phyloP scores from a whole-genome alignment of 2,797 vertebrate species.

The Micrastur ruficollis region DNA sequence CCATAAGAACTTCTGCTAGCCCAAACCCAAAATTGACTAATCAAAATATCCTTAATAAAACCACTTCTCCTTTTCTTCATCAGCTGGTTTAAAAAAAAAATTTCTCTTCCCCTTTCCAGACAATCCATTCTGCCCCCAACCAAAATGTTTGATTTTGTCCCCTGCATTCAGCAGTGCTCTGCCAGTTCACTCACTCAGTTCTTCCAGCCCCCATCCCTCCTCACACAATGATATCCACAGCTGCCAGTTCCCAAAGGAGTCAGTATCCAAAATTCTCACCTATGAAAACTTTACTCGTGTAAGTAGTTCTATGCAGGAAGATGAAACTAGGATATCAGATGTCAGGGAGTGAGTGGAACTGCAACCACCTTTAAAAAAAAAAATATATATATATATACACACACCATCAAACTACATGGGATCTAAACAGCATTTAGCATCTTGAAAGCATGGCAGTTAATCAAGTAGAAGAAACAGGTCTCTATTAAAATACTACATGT shows the following conservation, averaged over 20 bases:
- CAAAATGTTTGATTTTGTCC: background rate
- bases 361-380: slow-evolving; percentile 1
- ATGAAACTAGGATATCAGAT: background rate
- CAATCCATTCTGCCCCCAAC: background rate
- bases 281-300: background rate
- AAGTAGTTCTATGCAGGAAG: background rate
- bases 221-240: background rate
- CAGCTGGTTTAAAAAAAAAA: background rate
- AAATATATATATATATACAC: background rate
- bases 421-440: background rate
- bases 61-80: background rate
- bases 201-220: background rate
- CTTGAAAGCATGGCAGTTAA: slow-evolving; percentile 28
- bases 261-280: background rate
- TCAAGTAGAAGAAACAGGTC: slow-evolving; percentile 11
- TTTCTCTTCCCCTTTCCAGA: background rate
- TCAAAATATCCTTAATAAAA: background rate
- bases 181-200: background rate
- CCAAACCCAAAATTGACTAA: background rate
- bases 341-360: background rate
- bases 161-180: background rate
- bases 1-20: background rate
- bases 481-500: slow-evolving; percentile 32
- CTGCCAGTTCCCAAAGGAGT: background rate
- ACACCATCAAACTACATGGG: background rate